Base-by-base conservation (phyloP, 2,113 vertebrate genomes). In the Regulus satrapa region DNA sequence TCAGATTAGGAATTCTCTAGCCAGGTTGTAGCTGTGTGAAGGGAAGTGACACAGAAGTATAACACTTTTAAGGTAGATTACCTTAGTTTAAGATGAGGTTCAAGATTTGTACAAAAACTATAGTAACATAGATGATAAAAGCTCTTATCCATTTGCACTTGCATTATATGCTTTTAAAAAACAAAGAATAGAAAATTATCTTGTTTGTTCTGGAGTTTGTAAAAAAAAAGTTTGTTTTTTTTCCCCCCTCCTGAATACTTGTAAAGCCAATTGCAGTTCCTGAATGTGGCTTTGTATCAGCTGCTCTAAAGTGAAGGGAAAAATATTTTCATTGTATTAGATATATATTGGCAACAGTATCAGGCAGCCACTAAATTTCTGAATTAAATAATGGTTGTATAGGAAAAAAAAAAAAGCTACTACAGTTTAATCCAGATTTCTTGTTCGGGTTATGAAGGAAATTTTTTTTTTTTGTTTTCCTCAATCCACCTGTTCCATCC, bases 211-310 rank as follows among this genome's bases (percentile, higher is more conserved):
- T 85, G 51, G 17, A 85, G 4, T 38, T 45, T 46, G 20, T 59
- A 67, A 81, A 85, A 93, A 83, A 76, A 45, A 36, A n/a, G n/a
- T n/a, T n/a, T n/a, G 17, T 58, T 9, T 5, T 8, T 14, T 40
- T 8, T 10, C 5, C 2, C 5, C 3, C 28, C 10, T 1, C 28
- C 10, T 1, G 1, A 73, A 18, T 69, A 56, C 19, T 61, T 81
- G 19, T 28, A 71, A 89, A 92, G 23, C 34, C 34, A 71, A 0
- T 54, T 84, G 38, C 8, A 66, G 18, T 78, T 93, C 17, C 25
- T 58, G 51, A 87, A 32, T 49, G 46, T 56, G 64, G 17, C n/a
- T 90, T 89, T 71, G 40, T 55, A 66, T 55, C 34, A 78, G 13
- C 38, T 14, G 67, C 18, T 59, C 31, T 56, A 12, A 68, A 72